Base-by-base conservation (phyloP, 1,140 invertebrate genomes). In the Zophobas morio region DNA sequence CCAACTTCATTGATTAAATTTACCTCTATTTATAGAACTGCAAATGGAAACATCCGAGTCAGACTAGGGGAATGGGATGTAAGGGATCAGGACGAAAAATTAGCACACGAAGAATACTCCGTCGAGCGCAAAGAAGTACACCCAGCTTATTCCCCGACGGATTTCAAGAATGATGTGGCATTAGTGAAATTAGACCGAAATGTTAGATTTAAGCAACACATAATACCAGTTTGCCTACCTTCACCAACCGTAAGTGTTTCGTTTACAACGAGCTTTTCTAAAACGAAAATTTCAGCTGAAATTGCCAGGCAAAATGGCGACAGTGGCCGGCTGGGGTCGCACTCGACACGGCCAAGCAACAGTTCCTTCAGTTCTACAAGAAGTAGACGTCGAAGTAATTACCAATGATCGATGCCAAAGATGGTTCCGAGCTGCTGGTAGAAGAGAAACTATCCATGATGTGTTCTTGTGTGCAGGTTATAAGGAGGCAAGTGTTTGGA, bases 391-490 rank as follows among this genome's bases (percentile, higher is more conserved):
- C 0, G 91, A 97, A 88, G 94, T 98, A n/a, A 95, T 98, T 76
- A 93, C 95, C 0, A 97, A 97, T 83, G 93, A 96, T 82, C 90
- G 95, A 70, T 98, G 96, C 84, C 96, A 98, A 86, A 87, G 93
- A 47, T 97, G 96, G 96, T 98, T 97, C 85, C 89, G 94, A 73
- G 92, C 95, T 8, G 96, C 96, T 0, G 96, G 96, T 3, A 88
- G 96, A 66, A 88, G 95, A 47, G 96, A 98, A 88, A 95, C 94
- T 0, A 98, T 98, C 79, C 95, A 96, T 78, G 95, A 98, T 80
- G 96, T 97, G 0, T 98, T 98, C 85, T 88, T 98, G 0, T 98
- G 96, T 85, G 96, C 96, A 1, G 96, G 96, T 36, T 96, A 96
- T 78, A 95, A 96, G 86, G 94, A 96, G 86, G 94, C 93, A 73